A percentile compares a stretch with the other conserved stretches of the same genome.
Conservation (phyloP, 2,797 vertebrate genomes). For the Champsocephalus esox region DNA sequence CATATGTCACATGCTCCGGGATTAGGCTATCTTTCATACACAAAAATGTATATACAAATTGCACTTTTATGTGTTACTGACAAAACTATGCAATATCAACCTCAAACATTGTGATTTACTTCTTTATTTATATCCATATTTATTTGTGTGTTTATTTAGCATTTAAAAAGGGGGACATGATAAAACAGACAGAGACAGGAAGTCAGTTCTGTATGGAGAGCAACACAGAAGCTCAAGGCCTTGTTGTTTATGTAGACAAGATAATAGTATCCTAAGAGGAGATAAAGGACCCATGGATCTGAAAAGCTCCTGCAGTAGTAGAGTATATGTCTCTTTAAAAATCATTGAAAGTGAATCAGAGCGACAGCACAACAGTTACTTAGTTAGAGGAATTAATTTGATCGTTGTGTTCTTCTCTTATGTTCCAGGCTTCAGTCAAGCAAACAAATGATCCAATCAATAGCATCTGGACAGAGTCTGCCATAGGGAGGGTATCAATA, state of each 20-base stretch:
- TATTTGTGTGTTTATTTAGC: background rate
- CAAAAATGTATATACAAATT: background rate
- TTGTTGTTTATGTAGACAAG: background rate
- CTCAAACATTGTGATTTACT: background rate
- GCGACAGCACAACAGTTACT: conserved; percentile 24
- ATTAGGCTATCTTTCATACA: conserved; percentile 1
- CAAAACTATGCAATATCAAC: background rate
- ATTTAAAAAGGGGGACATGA: background rate
- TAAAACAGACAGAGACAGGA: conserved; percentile 11
- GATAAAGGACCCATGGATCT: background rate
- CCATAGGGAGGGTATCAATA: conserved; percentile 69
- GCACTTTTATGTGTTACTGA: too few species aligned
- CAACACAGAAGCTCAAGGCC: background rate
- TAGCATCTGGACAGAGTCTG: conserved; percentile 65
- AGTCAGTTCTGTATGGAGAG: background rate
- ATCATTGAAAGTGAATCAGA: conserved; percentile 24
- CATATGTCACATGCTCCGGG: conserved; percentile 13
- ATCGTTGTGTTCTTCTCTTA: conserved; percentile 48
- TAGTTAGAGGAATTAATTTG: conserved; percentile 22
- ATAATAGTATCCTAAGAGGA: background rate
- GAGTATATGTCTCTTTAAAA: background rate
- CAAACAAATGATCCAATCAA: conserved; percentile 79
- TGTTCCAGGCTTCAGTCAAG: conserved; percentile 73
- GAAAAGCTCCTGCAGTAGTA: background rate
- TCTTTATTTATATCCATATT: background rate